Base-by-base conservation (phyloP, 2,888 invertebrate genomes). In the Hybos culiciformis region DNA sequence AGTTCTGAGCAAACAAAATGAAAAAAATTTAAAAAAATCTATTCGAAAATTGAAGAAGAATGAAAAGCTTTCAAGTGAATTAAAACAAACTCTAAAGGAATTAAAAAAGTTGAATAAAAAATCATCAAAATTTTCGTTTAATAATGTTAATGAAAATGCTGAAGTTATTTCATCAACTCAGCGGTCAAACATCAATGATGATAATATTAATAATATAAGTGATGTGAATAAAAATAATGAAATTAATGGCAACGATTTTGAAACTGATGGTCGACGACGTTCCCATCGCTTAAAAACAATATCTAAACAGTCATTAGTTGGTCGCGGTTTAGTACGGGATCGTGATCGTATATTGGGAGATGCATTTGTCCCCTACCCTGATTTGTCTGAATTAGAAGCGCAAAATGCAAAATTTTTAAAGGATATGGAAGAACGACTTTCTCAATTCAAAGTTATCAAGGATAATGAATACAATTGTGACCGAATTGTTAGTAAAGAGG, bases 391-490 rank as follows among this genome's bases (percentile, higher is more conserved):
- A 43, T 59, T 63, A 6, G 62, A 63, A 38, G 53, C 55, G 1
- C 57, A 58, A 36, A 65, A 65, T 39, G 60, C 61, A 1, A 57
- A 60, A 42, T 64, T 63, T 12, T 51, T 64, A 1, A 63, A 64
- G 42, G 57, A 57, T 53, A 72, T 77, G 53, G 59, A 60, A 36
- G 62, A 62, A 32, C 56, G 64, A 0, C 71, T 87, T 50, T 81
- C 80, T 47, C 80, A 80, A 54, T 93, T 84, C 65, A 77, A 82
- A 47, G 76, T 79, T 54, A 74, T 93, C 39, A 77, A 77, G 41
- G 91, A 92, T 60, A 93, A 93, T 69, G 74, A 83, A 48, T 93
- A 91, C 67, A 72, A 86, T 47, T 75, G 76, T 59, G 88, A 88
- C 52, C 75, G 88, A 61, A 83, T 83, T 62, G 78, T 81, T 46